Conservation (phyloP, 1,140 invertebrate genomes). For the Mya arenaria region DNA sequence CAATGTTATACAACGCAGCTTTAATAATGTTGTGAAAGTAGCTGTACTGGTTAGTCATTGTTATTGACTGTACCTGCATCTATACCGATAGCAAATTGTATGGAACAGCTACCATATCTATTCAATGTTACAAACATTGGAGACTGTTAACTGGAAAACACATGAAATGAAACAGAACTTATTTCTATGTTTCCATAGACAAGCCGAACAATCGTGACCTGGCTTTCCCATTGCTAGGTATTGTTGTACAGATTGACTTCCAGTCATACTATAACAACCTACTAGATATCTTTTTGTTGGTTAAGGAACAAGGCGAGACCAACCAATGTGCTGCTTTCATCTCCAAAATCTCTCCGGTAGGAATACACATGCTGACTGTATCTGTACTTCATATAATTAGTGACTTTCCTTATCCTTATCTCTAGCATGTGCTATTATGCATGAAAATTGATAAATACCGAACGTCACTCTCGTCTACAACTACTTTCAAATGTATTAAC, state of each 20-base stretch:
- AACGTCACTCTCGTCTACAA: too few relatives aligned
- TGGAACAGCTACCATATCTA: not conserved
- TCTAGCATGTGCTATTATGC: too few relatives aligned
- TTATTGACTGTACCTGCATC: not conserved
- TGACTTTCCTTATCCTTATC: too few relatives aligned
- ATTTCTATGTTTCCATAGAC: constrained; percentile 35
- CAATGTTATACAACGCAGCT: too few relatives aligned
- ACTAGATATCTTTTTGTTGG: constrained; percentile 64
- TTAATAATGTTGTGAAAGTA: not conserved
- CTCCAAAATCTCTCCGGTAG: constrained; percentile 64
- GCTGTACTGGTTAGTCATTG: too few relatives aligned
- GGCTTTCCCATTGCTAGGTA: constrained; percentile 49
- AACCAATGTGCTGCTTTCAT: constrained; percentile 61
- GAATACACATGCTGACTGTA: constrained; percentile 2
- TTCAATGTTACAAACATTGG: not conserved
- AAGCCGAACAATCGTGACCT: constrained; percentile 54
- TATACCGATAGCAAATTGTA: not conserved
- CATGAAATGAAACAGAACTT: not conserved
- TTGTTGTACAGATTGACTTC: constrained; percentile 69
- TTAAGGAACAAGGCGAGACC: constrained; percentile 61
- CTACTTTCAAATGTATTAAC: too few relatives aligned
- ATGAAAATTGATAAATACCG: too few relatives aligned
- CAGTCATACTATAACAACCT: constrained; percentile 75
- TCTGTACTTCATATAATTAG: too few relatives aligned
- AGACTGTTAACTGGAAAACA: too few relatives aligned